Conservation (phyloP, 35 echinoderm and acorn worm genomes). For the Nesometra sesokonis region DNA sequence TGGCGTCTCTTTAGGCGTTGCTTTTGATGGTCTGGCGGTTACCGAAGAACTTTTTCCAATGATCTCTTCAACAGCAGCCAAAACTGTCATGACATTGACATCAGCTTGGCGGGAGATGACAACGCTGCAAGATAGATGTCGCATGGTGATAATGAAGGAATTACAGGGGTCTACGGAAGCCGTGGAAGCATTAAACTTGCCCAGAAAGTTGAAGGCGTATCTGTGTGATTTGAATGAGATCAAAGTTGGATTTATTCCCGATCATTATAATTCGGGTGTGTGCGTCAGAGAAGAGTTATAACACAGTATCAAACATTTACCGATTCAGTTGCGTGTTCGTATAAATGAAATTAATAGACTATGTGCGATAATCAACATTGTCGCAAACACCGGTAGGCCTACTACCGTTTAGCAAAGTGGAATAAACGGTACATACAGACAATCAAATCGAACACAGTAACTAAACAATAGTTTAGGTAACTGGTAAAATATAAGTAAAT, state of each 20-base stretch:
- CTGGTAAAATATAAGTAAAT: too few relatives aligned
- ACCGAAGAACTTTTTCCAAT: slow-evolving; percentile 59
- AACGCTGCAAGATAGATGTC: slow-evolving; percentile 66
- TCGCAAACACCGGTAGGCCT: too few relatives aligned
- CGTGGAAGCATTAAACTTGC: not conserved
- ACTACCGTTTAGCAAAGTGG: too few relatives aligned
- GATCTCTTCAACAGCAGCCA: slow-evolving; percentile 76
- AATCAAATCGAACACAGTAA: too few relatives aligned
- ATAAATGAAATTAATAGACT: too few relatives aligned
- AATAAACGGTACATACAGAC: too few relatives aligned
- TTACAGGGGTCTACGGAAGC: not conserved
- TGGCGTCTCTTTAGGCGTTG: slow-evolving; percentile 51
- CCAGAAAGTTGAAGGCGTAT: not conserved
- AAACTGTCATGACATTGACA: slow-evolving; percentile 61
- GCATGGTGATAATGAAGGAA: slow-evolving; percentile 32
- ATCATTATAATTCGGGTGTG: not conserved
- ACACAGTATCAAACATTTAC: not conserved
- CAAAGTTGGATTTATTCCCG: not conserved
- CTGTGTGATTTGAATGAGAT: not conserved
- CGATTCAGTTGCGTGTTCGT: too few relatives aligned
- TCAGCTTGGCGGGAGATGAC: slow-evolving; percentile 26
- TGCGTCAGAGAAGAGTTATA: not conserved
- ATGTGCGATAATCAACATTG: too few relatives aligned
- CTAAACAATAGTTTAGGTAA: too few relatives aligned
- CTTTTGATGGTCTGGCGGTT: slow-evolving; percentile 44